A percentile compares a stretch with the other conserved stretches of the same genome.
Evolutionary conservation across 2,888 invertebrate species (phyloP).

Genomic region (Drosophila borealis): DNA sequence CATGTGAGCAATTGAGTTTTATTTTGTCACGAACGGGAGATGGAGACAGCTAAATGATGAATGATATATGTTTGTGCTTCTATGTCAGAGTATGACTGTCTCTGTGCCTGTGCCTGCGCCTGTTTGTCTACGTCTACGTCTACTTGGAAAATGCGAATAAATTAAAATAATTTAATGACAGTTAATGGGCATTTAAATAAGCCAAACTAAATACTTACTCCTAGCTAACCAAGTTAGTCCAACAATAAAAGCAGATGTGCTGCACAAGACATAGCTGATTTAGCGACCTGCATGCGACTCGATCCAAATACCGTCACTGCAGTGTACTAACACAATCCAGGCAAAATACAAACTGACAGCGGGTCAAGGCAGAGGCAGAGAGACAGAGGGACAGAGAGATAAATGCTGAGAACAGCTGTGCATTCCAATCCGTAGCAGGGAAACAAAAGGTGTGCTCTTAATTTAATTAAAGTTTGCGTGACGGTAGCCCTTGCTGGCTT

Average conservation of each 20-base stretch:
- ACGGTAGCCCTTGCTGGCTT: slow-evolving; percentile 23
- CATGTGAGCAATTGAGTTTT: slow-evolving; percentile 69
- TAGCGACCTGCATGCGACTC: slow-evolving; percentile 1
- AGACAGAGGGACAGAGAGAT: not conserved
- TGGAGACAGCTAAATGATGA: slow-evolving; percentile 47
- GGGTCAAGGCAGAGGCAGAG: slow-evolving; percentile 23
- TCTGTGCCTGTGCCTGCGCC: not conserved
- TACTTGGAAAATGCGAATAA: slow-evolving; percentile 39
- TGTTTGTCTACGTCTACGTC: slow-evolving; percentile 14
- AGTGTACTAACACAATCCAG: not conserved
- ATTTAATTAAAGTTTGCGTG: slow-evolving; percentile 76
- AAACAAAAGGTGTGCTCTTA: slow-evolving; percentile 76
- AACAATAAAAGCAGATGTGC: slow-evolving; percentile 13
- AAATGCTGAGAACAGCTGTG: slow-evolving; percentile 6
- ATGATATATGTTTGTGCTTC: slow-evolving; percentile 38
- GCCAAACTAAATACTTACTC: slow-evolving; percentile 18
- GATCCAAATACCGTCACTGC: not conserved
- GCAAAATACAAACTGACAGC: slow-evolving; percentile 13
- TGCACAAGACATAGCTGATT: slow-evolving; percentile 4
- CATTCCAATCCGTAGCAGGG: slow-evolving; percentile 54
- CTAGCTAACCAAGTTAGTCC: slow-evolving; percentile 7
- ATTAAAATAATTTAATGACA: slow-evolving; percentile 67
- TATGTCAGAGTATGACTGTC: not conserved
- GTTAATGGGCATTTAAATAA: slow-evolving; percentile 52
- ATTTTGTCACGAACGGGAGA: slow-evolving; percentile 51